These are phyloP conservation scores for Hippopotamyrus pictus DNA, from an alignment of 2,797 vertebrate species.

Conservation along the genomic window DNA sequence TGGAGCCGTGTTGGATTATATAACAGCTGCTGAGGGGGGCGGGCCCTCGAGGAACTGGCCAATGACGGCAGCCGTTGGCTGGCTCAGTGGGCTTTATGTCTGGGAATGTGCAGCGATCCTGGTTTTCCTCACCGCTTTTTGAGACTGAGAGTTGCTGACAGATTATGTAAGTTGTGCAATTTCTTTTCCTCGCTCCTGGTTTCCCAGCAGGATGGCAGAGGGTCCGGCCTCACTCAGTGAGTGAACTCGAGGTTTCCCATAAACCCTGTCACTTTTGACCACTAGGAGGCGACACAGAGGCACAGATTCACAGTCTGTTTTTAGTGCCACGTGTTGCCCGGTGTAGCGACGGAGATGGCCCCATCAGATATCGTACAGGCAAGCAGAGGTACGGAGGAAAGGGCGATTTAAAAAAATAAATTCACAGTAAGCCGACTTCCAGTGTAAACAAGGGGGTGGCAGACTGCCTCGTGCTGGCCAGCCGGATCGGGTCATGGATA, in stretches of 20 bases:
- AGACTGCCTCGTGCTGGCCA: constrained; percentile 26
- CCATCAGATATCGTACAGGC: constrained; percentile 17
- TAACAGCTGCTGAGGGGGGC: not conserved
- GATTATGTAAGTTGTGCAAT: not conserved
- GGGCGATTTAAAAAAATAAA: constrained; percentile 21
- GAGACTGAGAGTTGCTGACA: not conserved
- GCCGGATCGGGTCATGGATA: constrained; percentile 22
- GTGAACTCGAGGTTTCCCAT: not conserved
- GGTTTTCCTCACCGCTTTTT: not conserved
- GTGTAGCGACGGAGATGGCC: constrained; percentile 21
- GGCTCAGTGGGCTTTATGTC: not conserved
- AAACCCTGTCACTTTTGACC: not conserved
- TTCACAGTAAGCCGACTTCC: constrained; percentile 42
- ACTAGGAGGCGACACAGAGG: not conserved
- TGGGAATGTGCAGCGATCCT: not conserved
- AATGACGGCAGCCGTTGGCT: not conserved
- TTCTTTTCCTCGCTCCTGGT: not conserved
- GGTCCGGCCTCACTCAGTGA: not conserved
- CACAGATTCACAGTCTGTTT: not conserved
- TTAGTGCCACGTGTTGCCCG: not conserved
- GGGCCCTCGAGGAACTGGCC: not conserved
- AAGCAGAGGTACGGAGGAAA: not conserved
- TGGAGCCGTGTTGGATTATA: not conserved
- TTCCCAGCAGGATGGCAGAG: not conserved
- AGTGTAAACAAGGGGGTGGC: constrained; percentile 42